These are phyloP conservation scores for Microchrysa polita DNA, from an alignment of 2,888 invertebrate genomes.

Conservation along the genomic window DNA sequence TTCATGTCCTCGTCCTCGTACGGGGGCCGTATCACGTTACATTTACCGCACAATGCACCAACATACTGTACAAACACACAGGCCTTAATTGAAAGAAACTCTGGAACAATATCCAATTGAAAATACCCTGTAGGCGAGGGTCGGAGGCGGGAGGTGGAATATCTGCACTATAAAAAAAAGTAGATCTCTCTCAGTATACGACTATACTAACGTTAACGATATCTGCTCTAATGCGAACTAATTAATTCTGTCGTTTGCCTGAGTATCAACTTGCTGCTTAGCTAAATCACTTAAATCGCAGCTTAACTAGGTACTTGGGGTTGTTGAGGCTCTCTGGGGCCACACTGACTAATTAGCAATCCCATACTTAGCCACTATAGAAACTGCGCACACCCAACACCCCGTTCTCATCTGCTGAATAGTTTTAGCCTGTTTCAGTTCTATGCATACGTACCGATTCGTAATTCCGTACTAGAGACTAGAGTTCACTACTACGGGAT, in stretches of 20 bases:
- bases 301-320: slow-evolving; percentile 27
- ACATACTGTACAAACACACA: slow-evolving; percentile 13
- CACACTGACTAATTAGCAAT: slow-evolving; percentile 33
- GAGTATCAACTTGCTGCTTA: slow-evolving; percentile 27
- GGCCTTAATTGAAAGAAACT: slow-evolving; percentile 36
- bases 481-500: background rate
- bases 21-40: slow-evolving; percentile 21
- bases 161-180: slow-evolving; percentile 18
- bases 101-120: slow-evolving; percentile 33
- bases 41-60: slow-evolving; percentile 30
- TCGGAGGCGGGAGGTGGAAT: slow-evolving; percentile 7
- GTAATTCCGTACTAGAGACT: slow-evolving; percentile 9
- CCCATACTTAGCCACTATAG: slow-evolving; percentile 26
- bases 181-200: slow-evolving; percentile 4
- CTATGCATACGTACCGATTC: background rate
- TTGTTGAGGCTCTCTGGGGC: slow-evolving; percentile 24
- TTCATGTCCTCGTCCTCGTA: slow-evolving; percentile 20
- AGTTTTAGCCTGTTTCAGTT: background rate
- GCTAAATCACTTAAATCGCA: slow-evolving; percentile 42
- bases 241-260: slow-evolving; percentile 37
- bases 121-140: too few relatives aligned
- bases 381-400: too few relatives aligned
- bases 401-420: background rate
- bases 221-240: slow-evolving; percentile 38
- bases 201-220: slow-evolving; percentile 33